Evolutionary conservation across 2,888 invertebrate species (phyloP), one percentile per base, ranked within the genome.

Genomic region (Phortica okadai): DNA sequence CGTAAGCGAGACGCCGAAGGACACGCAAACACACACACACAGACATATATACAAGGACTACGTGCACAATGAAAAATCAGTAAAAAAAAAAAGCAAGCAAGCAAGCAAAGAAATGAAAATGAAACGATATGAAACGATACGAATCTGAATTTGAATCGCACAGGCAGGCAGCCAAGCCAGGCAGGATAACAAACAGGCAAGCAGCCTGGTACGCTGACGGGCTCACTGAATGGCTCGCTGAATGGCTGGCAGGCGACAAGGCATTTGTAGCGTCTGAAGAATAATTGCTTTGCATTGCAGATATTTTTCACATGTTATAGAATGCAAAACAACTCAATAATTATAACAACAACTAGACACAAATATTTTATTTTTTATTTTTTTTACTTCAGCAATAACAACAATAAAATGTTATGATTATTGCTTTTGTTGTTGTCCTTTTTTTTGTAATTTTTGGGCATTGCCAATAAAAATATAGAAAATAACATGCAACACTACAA

Each of bases 1-100:
- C 88, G 88, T 88, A 85, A 85, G 85, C 86, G 77, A 77, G 77
- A 77, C 69, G 84, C 82, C 82, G 88, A 88, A 89, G 89, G 89
- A 89, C 87, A 88, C 77, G 79, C 82, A 84, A 77, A 74, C 66
- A 78, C 74, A 78, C 78, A 72, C 74, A 70, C 75, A 70, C 75
- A 62, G 33, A 62, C 64, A 70, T 58, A 58, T 50, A 64, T n/a
- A 73, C 75, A 73, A 73, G 58, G n/a, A 66, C 66, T 6, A 66
- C 33, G 8, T 41, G 66, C 66, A 45, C 45, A 44, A 42, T 69
- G 69, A n/a, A 45, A 59, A 33, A 14, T 6, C 25, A 64, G 21
- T 67, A 42, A 44, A 44, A 42, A 66, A 64, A 64, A 64, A 64
- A 64, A 50, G 6, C 2, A 8, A 11, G 41, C 25, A 42, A 10